Evolutionary conservation across 2,113 vertebrate species (phyloP), one percentile per base, ranked within the genome.

Genomic region (Camelus dromedarius): DNA sequence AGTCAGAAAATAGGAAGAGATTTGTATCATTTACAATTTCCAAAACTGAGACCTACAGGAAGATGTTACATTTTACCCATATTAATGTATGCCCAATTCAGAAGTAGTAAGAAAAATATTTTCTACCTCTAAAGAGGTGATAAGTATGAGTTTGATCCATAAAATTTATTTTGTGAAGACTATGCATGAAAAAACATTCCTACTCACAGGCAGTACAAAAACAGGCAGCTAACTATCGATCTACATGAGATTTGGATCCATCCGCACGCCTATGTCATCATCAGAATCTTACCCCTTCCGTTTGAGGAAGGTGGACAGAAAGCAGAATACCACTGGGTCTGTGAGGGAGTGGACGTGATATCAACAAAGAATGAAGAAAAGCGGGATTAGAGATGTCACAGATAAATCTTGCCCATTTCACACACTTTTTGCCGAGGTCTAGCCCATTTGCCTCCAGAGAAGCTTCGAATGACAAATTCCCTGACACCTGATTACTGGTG

Each of bases 1-100:
- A 88, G 35, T 86, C 58, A 93, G 50, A 30, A 85, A 87, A 92
- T 70, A 97, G 62, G 28, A 93, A 93, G 13, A 83, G 19, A 26
- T 89, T 11, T 90, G 30, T 96, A 76, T 81, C 28, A 79, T 66
- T 87, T 86, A 83, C 58, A 89, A 69, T 66, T 81, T 91, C 22
- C n/a, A 85, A 75, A 66, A 90, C 24, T 35, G 46, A 19, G 28
- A 62, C 8, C 13, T 87, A 94, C 19, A 91, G 26, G 73, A 76
- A 92, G n/a, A 84, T 13, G 64, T 28, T 90, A 50, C 9, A 85
- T 93, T 93, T 93, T 79, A 91, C 62, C 72, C 35, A 69, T 84
- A 80, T 67, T 92, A 82, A 81, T 5, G 10, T 38, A 83, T 28
- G 70, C 28, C 32, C n/a, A 88, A 75, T 90, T 54, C 8, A 50